Evolutionary conservation across 1,140 invertebrate species (phyloP).

Genomic region (Drusus annulatus): DNA sequence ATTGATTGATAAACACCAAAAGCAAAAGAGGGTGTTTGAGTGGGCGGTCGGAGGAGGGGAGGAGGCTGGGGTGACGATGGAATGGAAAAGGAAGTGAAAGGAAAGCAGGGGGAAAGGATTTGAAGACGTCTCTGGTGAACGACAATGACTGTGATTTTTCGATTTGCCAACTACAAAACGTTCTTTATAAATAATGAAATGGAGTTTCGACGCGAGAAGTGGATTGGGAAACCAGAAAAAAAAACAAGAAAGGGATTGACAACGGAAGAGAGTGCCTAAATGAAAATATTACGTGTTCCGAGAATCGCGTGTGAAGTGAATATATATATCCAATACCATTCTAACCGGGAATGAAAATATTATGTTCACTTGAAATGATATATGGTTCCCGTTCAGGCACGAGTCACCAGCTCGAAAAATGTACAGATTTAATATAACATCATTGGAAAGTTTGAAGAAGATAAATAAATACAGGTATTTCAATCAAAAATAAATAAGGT

Average conservation of each 20-base stretch:
- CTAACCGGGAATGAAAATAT: too few species aligned
- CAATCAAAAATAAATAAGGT: too few species aligned
- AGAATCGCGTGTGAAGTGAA: slow-evolving; percentile 20
- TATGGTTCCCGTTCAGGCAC: too few species aligned
- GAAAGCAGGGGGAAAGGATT: slow-evolving; percentile 28
- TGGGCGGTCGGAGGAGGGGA: not conserved
- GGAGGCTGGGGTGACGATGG: not conserved
- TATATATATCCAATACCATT: too few species aligned
- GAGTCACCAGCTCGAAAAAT: too few species aligned
- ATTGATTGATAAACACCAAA: slow-evolving; percentile 49
- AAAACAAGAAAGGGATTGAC: slow-evolving; percentile 34
- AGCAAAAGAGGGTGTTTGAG: not conserved
- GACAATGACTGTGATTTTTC: slow-evolving; percentile 50
- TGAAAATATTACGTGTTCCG: slow-evolving; percentile 32
- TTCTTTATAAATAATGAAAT: slow-evolving; percentile 48
- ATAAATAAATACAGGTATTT: too few species aligned
- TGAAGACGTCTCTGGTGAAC: slow-evolving; percentile 40
- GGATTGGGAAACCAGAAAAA: slow-evolving; percentile 39
- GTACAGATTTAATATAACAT: too few species aligned
- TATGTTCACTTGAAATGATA: too few species aligned
- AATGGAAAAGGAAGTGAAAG: slow-evolving; percentile 21
- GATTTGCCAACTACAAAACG: slow-evolving; percentile 51
- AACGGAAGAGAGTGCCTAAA: slow-evolving; percentile 24
- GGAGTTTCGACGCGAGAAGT: slow-evolving; percentile 42
- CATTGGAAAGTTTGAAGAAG: too few species aligned